A percentile compares a stretch with the other conserved stretches of the same genome.
phyloP scores from a whole-genome alignment of 1,140 invertebrate species.

The Elysia chlorotica region DNA sequence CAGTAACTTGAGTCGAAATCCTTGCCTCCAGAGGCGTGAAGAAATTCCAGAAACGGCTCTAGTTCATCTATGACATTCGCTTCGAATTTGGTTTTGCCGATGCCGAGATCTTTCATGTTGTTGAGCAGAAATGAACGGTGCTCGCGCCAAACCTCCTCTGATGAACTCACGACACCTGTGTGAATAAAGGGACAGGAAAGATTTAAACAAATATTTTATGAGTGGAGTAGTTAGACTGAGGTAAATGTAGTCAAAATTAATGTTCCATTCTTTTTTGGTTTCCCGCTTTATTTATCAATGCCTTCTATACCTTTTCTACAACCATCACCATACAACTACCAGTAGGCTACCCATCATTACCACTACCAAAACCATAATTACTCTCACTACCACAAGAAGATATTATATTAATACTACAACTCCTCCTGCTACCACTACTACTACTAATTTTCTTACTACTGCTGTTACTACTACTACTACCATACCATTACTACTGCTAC shows the following conservation, averaged over 20 bases:
- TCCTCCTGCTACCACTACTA: not conserved
- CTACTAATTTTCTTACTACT: not conserved
- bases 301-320: not conserved
- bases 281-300: not conserved
- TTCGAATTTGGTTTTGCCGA: conserved; percentile 76
- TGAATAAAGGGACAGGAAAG: not conserved
- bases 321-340: no score
- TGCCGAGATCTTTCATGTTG: conserved; percentile 74
- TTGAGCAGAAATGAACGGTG: conserved; percentile 76
- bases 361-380: no score
- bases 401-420: no score
- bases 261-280: not conserved
- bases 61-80: conserved; percentile 72
- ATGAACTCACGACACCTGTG: conserved; percentile 29
- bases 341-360: no score
- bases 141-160: conserved; percentile 72
- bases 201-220: not conserved
- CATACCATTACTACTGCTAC: not conserved
- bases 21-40: conserved; percentile 10
- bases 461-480: not conserved
- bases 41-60: conserved; percentile 16
- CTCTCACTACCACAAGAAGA: no score
- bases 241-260: not conserved
- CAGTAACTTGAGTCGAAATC: conserved; percentile 30
- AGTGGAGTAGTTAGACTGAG: not conserved